Conservation (phyloP, 1,140 invertebrate species). For the Colletes latitarsis region DNA sequence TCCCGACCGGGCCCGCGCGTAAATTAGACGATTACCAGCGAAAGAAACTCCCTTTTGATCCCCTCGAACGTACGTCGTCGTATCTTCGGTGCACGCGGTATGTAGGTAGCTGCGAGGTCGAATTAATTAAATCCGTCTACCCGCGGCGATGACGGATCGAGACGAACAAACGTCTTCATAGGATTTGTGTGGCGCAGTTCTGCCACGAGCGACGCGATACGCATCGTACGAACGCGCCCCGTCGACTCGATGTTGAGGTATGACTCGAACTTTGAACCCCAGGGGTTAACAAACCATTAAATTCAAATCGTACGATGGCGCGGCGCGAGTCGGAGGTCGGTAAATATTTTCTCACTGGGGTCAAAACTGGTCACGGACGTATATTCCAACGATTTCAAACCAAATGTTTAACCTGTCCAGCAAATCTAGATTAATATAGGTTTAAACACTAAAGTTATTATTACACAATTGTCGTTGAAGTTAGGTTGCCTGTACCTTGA, state of each 20-base stretch:
- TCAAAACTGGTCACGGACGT: too few species aligned
- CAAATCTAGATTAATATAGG: too few species aligned
- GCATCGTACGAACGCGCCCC: slow-evolving; percentile 15
- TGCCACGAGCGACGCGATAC: slow-evolving; percentile 34
- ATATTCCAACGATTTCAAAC: neutral
- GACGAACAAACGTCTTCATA: slow-evolving; percentile 40
- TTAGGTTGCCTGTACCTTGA: too few species aligned
- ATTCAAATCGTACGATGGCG: too few species aligned
- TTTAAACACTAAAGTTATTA: too few species aligned
- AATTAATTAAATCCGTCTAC: slow-evolving; percentile 57
- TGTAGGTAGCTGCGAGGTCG: slow-evolving; percentile 50
- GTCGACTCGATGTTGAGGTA: neutral
- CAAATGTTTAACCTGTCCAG: neutral
- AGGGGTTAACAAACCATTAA: too few species aligned
- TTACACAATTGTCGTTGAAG: too few species aligned
- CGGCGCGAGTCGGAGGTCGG: too few species aligned
- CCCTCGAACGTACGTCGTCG: slow-evolving; percentile 31
- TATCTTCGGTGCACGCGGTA: slow-evolving; percentile 25
- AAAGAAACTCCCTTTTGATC: slow-evolving; percentile 49
- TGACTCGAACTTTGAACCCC: neutral
- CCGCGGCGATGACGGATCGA: slow-evolving; percentile 27
- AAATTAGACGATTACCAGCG: slow-evolving; percentile 54
- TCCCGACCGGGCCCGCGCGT: slow-evolving; percentile 2
- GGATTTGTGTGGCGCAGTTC: slow-evolving; percentile 52
- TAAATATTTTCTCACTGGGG: too few species aligned